Conservation (phyloP, 1,140 invertebrate genomes). For the Metaphire vulgaris region DNA sequence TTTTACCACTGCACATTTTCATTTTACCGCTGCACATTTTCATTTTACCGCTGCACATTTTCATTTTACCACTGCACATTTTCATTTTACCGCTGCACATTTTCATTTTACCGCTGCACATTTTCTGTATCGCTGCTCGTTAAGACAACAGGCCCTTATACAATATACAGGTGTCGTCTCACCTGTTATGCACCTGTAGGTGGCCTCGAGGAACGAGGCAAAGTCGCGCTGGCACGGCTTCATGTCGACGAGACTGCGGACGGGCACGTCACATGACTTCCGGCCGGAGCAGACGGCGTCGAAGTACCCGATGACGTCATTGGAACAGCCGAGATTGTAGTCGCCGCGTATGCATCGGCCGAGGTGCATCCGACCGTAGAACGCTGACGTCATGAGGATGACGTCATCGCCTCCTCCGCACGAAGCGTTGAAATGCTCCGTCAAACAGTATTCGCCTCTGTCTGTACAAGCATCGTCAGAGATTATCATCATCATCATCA, state of each 20-base stretch:
- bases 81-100: too few relatives aligned
- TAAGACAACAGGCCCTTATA: too few relatives aligned
- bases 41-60: too few relatives aligned
- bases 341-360: conserved; percentile 11
- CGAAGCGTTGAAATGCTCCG: conserved; percentile 12
- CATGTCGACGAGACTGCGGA: conserved; percentile 16
- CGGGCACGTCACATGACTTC: conserved; percentile 7
- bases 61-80: too few relatives aligned
- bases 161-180: too few relatives aligned
- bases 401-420: conserved; percentile 4
- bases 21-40: too few relatives aligned
- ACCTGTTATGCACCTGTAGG: conserved; percentile 21
- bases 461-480: too few relatives aligned
- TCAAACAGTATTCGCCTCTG: background rate
- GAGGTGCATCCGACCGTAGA: conserved; percentile 20
- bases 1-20: too few relatives aligned
- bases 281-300: conserved; percentile 26
- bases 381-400: conserved; percentile 11
- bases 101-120: too few relatives aligned
- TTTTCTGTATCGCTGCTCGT: too few relatives aligned
- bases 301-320: conserved; percentile 24
- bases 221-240: conserved; percentile 29
- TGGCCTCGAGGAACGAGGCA: conserved; percentile 22
- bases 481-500: too few relatives aligned
- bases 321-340: conserved; percentile 11